Percentiles rank a stretch among this genome's conserved stretches.
Evolutionary conservation across 1,140 invertebrate genomes (phyloP).

Genomic region (Cherax destructor): DNA sequence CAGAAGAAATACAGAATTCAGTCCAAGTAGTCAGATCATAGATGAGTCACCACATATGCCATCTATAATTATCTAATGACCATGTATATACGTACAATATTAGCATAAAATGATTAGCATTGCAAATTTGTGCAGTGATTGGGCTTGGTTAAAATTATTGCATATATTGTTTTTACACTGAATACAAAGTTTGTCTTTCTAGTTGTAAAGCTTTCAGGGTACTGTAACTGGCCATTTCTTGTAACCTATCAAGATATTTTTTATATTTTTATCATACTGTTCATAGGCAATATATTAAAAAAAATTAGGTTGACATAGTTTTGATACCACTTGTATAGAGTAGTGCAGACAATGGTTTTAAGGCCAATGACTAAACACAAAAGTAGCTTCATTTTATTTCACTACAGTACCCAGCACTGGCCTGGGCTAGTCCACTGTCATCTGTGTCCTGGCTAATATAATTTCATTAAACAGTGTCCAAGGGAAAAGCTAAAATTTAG

Average conservation of each 20-base stretch:
- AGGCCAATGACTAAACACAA: background rate
- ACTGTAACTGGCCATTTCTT: background rate
- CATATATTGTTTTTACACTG: background rate
- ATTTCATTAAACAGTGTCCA: background rate
- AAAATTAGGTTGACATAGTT: background rate
- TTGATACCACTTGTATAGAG: background rate
- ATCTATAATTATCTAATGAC: background rate
- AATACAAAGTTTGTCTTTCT: background rate
- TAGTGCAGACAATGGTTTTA: background rate
- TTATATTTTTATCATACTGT: background rate
- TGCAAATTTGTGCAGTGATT: background rate
- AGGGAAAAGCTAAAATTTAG: no score
- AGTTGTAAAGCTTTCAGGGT: conserved; percentile 2
- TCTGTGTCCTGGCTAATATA: background rate
- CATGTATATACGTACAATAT: background rate
- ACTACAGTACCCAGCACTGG: background rate
- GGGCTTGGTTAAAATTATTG: background rate
- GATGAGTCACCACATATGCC: no score
- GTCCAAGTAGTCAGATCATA: no score
- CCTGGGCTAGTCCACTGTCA: background rate
- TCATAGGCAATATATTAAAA: background rate
- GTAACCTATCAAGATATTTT: background rate
- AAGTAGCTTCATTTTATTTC: background rate
- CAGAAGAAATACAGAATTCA: no score
- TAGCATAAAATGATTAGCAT: background rate